Evolutionary conservation across 1,140 invertebrate species (phyloP), one percentile per base, ranked within the genome.

Genomic region (Acromyrmex charruanus): DNA sequence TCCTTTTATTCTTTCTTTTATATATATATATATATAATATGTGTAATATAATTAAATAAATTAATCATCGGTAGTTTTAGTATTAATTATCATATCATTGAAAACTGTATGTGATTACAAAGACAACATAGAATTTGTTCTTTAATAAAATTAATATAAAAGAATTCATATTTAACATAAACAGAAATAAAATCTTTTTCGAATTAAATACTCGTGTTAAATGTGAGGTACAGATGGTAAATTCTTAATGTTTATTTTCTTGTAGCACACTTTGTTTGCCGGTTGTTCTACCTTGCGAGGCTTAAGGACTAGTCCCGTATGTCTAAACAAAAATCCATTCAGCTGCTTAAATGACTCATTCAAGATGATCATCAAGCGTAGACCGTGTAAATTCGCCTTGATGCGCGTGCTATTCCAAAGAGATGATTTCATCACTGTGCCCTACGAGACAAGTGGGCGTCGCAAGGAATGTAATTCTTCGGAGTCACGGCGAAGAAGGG

Each of bases 401-500:
- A 84, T 49, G 39, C 14, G 55, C 80, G 53, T 28, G 80, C 65
- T 81, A 84, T 84, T 84, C 69, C 68, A 6, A 74, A 74, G 68
- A 75, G 80, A 84, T 84, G 80, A 84, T 84, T 84, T 84, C 69
- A 84, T 84, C 80, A 84, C 55, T 39, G 53, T 61, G 69, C 80
- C 80, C 80, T 84, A 84, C 80, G 58, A 84, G 69, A 84, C 80
- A 84, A 84, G 80, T 84, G 80, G 80, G 80, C 80, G 80, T 84
- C 69, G 55, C 69, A 14, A 61, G 69, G 80, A 84, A 84, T 84
- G 80, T 84, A 84, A 84, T 84, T 84, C 80, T 74, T 63, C 80
- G 25, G 69, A 31, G 66, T 72, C 53, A 72, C 18, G 25, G 31
- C 25, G 35, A 6, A 68, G 65, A 3, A 59, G 55, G 21, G 44